A percentile compares a stretch with the other conserved stretches of the same genome.
These are phyloP conservation scores for Falcunculus frontatus DNA, from an alignment of 2,113 vertebrate genomes.

Conservation along the genomic window DNA sequence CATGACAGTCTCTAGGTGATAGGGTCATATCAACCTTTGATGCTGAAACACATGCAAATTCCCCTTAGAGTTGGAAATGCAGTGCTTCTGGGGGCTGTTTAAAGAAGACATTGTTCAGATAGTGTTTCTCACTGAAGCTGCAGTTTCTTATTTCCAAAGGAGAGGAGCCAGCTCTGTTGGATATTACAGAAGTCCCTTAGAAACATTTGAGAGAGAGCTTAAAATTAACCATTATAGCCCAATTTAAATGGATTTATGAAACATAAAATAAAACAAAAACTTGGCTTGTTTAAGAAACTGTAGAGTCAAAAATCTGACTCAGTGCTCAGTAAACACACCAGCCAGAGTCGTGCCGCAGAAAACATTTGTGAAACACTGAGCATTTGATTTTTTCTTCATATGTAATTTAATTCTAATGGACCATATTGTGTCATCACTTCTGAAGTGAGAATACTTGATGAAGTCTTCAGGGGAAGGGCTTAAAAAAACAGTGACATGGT, in stretches of 20 bases:
- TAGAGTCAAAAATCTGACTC: background rate
- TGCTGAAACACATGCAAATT: constrained; percentile 54
- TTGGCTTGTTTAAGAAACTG: background rate
- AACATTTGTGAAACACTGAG: background rate
- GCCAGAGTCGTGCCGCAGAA: background rate
- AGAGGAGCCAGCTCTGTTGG: constrained; percentile 9
- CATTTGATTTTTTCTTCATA: background rate
- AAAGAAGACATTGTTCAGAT: constrained; percentile 28
- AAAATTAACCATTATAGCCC: constrained; percentile 11
- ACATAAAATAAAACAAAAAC: background rate
- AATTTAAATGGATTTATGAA: constrained; percentile 10
- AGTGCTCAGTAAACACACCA: background rate
- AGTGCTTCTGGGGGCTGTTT: constrained; percentile 10
- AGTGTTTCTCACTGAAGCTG: background rate
- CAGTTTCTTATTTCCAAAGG: constrained; percentile 18
- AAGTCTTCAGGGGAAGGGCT: background rate
- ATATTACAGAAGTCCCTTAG: constrained; percentile 2
- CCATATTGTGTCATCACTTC: background rate
- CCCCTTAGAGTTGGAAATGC: constrained; percentile 34
- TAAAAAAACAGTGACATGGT: background rate
- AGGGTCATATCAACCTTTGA: constrained; percentile 29
- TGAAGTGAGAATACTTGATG: background rate
- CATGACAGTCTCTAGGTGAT: constrained; percentile 35
- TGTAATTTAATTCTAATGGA: background rate
- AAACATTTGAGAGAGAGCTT: constrained; percentile 3